Evolutionary conservation across 2,113 vertebrate genomes (phyloP).

Genomic region (Chaetura pelagica): DNA sequence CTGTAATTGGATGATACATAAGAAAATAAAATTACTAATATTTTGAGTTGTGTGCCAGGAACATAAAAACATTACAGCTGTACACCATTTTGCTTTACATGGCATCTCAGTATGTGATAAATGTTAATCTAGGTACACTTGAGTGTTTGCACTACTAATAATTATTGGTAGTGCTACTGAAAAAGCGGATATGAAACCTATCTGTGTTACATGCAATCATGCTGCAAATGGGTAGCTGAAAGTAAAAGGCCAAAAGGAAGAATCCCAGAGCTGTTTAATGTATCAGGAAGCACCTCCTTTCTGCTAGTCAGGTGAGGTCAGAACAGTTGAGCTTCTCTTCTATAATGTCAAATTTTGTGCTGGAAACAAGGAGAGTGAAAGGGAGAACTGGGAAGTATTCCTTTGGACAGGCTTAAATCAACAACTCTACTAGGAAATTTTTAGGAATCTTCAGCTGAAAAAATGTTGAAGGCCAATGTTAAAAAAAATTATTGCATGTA

Average conservation of each 20-base stretch:
- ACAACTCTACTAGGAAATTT: background rate
- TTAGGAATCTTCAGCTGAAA: background rate
- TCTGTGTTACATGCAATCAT: background rate
- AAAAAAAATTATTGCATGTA: background rate
- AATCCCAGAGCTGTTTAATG: background rate
- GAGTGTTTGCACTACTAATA: background rate
- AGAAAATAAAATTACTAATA: background rate
- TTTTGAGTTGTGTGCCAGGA: fast-evolving
- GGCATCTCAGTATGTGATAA: background rate
- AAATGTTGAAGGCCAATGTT: background rate
- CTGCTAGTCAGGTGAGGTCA: background rate
- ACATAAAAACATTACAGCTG: background rate
- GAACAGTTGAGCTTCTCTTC: background rate
- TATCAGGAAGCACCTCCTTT: background rate
- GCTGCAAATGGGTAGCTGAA: background rate
- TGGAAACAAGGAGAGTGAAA: background rate
- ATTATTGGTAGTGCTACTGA: background rate
- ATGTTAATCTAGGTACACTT: background rate
- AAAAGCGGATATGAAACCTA: background rate
- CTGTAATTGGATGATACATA: background rate
- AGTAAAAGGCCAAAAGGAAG: background rate
- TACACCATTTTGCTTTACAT: background rate
- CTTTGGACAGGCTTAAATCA: background rate
- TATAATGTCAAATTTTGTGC: background rate
- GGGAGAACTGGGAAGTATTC: background rate